Conservation (phyloP, 2,113 vertebrate genomes). For the Lagopus leucura region DNA sequence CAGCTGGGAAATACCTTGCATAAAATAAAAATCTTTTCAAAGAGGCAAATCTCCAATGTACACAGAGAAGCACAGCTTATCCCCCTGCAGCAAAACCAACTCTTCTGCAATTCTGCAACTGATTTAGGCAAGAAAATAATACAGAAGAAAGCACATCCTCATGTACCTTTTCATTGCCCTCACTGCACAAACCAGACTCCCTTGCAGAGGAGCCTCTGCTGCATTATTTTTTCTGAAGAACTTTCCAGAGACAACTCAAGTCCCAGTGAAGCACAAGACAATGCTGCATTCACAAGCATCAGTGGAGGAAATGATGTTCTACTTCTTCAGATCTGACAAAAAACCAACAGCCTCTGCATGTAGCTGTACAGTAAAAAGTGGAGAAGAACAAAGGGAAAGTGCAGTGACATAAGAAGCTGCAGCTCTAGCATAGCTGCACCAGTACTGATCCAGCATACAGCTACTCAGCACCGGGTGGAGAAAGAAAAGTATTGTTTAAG, state of each 20-base stretch:
- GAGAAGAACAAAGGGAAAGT: not conserved
- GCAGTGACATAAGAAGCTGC: not conserved
- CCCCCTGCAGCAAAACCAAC: not conserved
- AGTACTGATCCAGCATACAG: not conserved
- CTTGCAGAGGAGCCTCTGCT: not conserved
- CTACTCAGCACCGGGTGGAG: fast-evolving
- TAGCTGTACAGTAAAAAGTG: fast-evolving
- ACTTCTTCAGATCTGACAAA: not conserved
- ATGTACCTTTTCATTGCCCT: not conserved
- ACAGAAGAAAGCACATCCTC: not conserved
- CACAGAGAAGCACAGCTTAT: not conserved
- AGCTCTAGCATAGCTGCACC: not conserved
- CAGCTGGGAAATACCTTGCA: not conserved
- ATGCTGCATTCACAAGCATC: not conserved
- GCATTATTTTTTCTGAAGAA: not conserved
- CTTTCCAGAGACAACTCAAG: not conserved
- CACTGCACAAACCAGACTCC: not conserved
- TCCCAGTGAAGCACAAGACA: not conserved
- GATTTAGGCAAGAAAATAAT: not conserved
- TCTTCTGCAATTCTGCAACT: not conserved
- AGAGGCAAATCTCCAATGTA: not conserved
- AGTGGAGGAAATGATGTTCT: not conserved
- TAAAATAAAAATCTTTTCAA: not conserved
- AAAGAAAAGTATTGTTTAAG: not conserved
- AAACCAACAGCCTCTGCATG: not conserved